Evolutionary conservation across 2,113 vertebrate genomes (phyloP).

Genomic region (Ictidomys tridecemlineatus): DNA sequence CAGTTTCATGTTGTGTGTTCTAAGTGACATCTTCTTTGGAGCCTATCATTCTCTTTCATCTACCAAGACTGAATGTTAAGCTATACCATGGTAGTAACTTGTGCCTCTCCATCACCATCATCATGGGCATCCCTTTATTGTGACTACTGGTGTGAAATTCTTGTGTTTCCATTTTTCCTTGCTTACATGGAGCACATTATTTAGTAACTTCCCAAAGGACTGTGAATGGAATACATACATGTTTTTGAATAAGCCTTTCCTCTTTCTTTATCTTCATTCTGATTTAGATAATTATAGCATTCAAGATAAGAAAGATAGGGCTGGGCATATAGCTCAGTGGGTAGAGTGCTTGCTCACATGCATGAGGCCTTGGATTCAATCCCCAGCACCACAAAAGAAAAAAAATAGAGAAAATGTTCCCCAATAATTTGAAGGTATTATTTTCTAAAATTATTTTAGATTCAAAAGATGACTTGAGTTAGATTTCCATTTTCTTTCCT

Average conservation of each 20-base stretch:
- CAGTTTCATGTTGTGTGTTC: neutral
- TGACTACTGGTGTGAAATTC: neutral
- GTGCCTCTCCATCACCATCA: too few relatives aligned
- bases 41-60: neutral
- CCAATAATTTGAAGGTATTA: neutral
- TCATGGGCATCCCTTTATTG: neutral
- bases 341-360: too few relatives aligned
- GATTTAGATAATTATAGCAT: neutral
- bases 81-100: neutral
- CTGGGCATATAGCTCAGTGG: too few relatives aligned
- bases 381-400: too few relatives aligned
- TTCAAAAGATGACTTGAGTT: neutral
- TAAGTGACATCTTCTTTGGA: neutral
- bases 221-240: neutral
- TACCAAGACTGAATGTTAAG: neutral
- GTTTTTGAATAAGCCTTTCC: too few relatives aligned
- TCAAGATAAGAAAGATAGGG: neutral
- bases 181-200: neutral
- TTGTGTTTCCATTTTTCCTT: neutral
- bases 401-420: neutral
- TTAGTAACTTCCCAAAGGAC: neutral
- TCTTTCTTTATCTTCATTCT: neutral
- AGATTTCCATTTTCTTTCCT: neutral
- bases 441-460: neutral
- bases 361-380: too few relatives aligned